Percentiles rank a stretch among this genome's conserved stretches.
Evolutionary conservation across 2,888 invertebrate genomes (phyloP).

Genomic region (Eupsilia transversa): DNA sequence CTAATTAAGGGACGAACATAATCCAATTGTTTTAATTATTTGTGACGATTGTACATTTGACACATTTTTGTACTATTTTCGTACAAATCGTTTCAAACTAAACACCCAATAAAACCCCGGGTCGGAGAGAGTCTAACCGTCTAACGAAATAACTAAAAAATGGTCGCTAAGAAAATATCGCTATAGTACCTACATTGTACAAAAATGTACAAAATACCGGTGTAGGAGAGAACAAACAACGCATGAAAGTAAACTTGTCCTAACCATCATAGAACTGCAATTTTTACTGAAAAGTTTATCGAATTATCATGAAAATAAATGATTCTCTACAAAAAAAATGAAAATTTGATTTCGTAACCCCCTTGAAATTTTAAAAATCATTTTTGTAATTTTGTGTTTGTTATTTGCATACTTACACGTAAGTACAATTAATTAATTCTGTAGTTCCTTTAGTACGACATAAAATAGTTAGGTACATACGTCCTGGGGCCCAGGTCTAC

Average conservation of each 20-base stretch:
- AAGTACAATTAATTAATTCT: too few relatives aligned
- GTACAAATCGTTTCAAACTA: not conserved
- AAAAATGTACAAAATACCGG: not conserved
- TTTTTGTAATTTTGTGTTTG: not conserved
- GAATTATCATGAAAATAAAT: not conserved
- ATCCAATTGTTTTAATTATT: not conserved
- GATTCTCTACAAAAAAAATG: too few relatives aligned
- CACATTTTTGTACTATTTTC: not conserved
- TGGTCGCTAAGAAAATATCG: not conserved
- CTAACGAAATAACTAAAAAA: not conserved
- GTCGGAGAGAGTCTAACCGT: not conserved
- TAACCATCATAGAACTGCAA: not conserved
- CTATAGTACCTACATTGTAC: not conserved
- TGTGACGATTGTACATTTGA: not conserved
- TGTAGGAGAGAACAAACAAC: not conserved
- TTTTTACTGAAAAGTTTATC: not conserved
- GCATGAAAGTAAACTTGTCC: too few relatives aligned
- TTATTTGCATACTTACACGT: not conserved
- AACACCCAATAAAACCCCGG: not conserved
- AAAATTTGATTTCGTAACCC: too few relatives aligned
- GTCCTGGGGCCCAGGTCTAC: too few relatives aligned
- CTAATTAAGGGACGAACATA: not conserved
- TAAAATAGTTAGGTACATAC: not conserved
- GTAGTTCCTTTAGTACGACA: not conserved
- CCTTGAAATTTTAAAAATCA: not conserved